phyloP scores from a whole-genome alignment of 2,113 vertebrate species.

The Carlito syrichta region DNA sequence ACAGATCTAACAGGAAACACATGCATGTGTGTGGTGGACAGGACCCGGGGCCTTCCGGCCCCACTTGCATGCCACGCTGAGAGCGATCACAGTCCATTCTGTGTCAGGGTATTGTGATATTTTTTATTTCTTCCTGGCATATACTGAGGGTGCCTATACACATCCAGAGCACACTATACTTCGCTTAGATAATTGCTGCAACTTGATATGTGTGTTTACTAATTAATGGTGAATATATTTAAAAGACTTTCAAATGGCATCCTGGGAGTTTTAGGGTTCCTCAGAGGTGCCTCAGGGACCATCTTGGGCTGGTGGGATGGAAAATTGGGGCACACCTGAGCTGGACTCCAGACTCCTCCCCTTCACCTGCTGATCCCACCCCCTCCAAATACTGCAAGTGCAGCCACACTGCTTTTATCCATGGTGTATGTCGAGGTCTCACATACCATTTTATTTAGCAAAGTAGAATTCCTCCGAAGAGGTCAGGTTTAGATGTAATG shows the following conservation, averaged over 20 bases:
- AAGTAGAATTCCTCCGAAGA: not conserved
- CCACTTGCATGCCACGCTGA: not conserved
- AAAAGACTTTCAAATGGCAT: not conserved
- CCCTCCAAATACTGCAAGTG: no score
- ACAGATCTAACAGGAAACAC: not conserved
- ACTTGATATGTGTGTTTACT: not conserved
- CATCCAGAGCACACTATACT: not conserved
- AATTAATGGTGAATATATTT: not conserved
- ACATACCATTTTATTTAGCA: not conserved
- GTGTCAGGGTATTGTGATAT: not conserved
- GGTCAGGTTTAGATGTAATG: not conserved
- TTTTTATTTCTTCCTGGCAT: not conserved
- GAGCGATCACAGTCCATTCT: not conserved
- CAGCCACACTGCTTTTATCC: not conserved
- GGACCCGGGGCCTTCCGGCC: not conserved
- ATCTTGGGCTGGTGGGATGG: not conserved
- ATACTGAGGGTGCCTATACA: not conserved
- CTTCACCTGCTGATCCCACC: not conserved
- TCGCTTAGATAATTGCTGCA: not conserved
- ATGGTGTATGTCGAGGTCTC: not conserved
- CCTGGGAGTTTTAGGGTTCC: not conserved
- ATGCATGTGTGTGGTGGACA: not conserved
- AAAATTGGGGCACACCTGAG: not conserved
- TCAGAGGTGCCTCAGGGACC: no score
- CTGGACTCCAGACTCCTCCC: fast-evolving